Percentiles rank a stretch among this genome's conserved stretches.
These are phyloP conservation scores for Drosophila fulvimacula DNA, from an alignment of 2,888 invertebrate species.

Conservation along the genomic window DNA sequence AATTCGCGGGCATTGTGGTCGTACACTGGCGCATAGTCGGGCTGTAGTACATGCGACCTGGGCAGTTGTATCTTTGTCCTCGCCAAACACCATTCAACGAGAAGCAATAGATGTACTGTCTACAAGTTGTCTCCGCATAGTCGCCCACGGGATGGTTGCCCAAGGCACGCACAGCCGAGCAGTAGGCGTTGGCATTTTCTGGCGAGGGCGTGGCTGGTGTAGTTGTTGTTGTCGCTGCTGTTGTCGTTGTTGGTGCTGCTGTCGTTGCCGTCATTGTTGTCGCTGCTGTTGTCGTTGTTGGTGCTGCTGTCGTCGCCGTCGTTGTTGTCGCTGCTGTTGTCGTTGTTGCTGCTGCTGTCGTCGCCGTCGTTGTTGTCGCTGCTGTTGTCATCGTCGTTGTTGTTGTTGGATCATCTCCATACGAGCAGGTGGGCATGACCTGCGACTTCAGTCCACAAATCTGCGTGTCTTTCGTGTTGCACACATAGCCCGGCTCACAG, in stretches of 20 bases:
- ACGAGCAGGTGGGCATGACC: slow-evolving; percentile 64
- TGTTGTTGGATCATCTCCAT: slow-evolving; percentile 38
- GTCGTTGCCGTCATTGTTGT: slow-evolving; percentile 17
- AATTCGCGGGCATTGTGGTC: slow-evolving; percentile 26
- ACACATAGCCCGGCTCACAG: slow-evolving; percentile 70
- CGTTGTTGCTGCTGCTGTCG: slow-evolving; percentile 24
- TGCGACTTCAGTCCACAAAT: slow-evolving; percentile 57
- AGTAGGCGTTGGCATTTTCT: slow-evolving; percentile 50
- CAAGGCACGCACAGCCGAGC: slow-evolving; percentile 44
- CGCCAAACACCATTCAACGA: slow-evolving; percentile 56
- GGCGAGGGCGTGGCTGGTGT: slow-evolving; percentile 39
- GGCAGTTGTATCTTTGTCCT: slow-evolving; percentile 69
- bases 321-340: slow-evolving; percentile 32
- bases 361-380: slow-evolving; percentile 24
- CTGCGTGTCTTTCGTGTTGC: slow-evolving; percentile 55
- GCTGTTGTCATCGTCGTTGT: slow-evolving; percentile 28
- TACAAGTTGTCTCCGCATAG: slow-evolving; percentile 66
- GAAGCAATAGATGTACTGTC: slow-evolving; percentile 72
- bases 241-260: slow-evolving; percentile 24
- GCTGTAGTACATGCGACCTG: slow-evolving; percentile 68
- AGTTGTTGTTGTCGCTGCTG: slow-evolving; percentile 23
- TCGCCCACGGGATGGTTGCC: slow-evolving; percentile 64
- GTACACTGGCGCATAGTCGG: slow-evolving; percentile 49
- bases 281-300: slow-evolving; percentile 15
- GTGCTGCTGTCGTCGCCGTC: slow-evolving; percentile 20